A percentile compares a stretch with the other conserved stretches of the same genome.
Conservation (phyloP, 2,888 invertebrate genomes). For the Drosophila emarginata region DNA sequence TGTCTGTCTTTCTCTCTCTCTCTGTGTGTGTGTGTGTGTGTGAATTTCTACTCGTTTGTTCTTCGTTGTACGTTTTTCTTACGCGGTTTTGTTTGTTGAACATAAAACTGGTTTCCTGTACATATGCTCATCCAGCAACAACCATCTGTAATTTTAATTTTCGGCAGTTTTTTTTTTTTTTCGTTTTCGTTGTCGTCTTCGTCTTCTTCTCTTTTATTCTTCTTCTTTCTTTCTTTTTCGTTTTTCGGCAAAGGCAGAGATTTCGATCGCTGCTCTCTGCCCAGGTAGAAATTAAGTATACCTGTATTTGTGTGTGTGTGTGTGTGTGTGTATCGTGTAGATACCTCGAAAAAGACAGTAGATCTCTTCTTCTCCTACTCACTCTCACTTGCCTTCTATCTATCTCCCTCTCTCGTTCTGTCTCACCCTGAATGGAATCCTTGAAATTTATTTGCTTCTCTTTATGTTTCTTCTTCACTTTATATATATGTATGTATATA, state of each 20-base stretch:
- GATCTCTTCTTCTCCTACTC: constrained; percentile 24
- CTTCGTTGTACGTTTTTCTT: constrained; percentile 68
- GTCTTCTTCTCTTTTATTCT: constrained; percentile 34
- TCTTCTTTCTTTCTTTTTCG: constrained; percentile 18
- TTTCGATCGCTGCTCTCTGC: constrained; percentile 65
- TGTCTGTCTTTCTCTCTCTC: background rate
- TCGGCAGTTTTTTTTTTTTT: constrained; percentile 54
- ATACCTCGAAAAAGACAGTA: constrained; percentile 62
- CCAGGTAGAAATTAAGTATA: constrained; percentile 73
- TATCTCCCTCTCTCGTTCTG: background rate
- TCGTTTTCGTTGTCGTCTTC: constrained; percentile 13
- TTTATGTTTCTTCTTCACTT: constrained; percentile 12
- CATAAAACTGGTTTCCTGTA: constrained; percentile 77
- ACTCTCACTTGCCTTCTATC: background rate
- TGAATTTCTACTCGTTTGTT: constrained; percentile 61
- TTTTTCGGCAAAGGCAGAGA: constrained; percentile 69
- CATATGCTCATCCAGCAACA: constrained; percentile 76
- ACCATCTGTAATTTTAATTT: constrained; percentile 75
- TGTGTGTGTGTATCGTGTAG: constrained; percentile 62
- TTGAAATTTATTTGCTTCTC: constrained; percentile 4
- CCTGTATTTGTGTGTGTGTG: constrained; percentile 49
- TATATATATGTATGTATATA: constrained; percentile 12
- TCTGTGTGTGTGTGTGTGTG: constrained; percentile 39
- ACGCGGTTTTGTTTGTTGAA: constrained; percentile 70
- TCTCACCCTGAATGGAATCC: constrained; percentile 15